A percentile compares a stretch with the other conserved stretches of the same genome.
Conservation (phyloP, 1,140 invertebrate species). For the Brachionus sp. region DNA sequence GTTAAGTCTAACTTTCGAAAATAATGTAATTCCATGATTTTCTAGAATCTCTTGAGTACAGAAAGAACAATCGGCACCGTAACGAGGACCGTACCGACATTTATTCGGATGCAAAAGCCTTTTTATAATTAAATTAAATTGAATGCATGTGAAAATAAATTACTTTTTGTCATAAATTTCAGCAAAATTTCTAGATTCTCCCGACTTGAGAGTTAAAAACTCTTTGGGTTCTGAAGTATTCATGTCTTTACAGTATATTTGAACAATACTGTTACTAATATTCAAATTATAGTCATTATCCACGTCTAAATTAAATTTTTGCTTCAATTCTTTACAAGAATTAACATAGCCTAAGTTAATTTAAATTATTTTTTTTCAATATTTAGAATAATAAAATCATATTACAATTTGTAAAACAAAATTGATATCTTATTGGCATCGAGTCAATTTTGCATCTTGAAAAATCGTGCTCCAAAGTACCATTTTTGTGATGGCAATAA, state of each 20-base stretch:
- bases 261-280: not conserved
- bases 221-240: slow-evolving; percentile 10
- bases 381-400: not conserved
- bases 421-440: slow-evolving; percentile 15
- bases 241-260: slow-evolving; percentile 44
- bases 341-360: slow-evolving; percentile 7
- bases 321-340: slow-evolving; percentile 8
- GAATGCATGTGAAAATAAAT: not conserved
- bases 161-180: slow-evolving; percentile 46
- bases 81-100: slow-evolving; percentile 31
- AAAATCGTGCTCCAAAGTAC: not conserved
- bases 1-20: slow-evolving; percentile 14
- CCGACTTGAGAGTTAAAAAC: slow-evolving; percentile 9
- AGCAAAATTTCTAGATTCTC: slow-evolving; percentile 30
- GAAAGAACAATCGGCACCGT: slow-evolving; percentile 19
- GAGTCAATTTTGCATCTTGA: not conserved
- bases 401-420: slow-evolving; percentile 36
- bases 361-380: not conserved
- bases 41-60: not conserved
- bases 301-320: not conserved
- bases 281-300: slow-evolving; percentile 24
- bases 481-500: slow-evolving; percentile 16
- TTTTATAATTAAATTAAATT: not conserved
- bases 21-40: slow-evolving; percentile 40
- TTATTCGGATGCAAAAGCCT: slow-evolving; percentile 3